Evolutionary conservation across 1,140 invertebrate genomes (phyloP).

Genomic region (Zaprionus ornatus): DNA sequence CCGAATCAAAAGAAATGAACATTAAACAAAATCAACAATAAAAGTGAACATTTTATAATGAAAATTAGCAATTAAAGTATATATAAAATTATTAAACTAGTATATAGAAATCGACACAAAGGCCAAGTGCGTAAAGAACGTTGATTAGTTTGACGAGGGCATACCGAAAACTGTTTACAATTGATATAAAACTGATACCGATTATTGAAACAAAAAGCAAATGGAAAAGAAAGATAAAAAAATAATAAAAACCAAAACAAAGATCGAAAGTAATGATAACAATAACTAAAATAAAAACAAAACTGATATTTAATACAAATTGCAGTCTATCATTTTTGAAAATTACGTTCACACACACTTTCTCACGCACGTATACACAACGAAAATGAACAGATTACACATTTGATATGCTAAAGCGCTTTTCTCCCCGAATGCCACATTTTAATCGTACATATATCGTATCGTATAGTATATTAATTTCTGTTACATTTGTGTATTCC

Average conservation of each 20-base stretch:
- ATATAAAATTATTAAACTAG: conserved; percentile 45
- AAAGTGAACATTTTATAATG: conserved; percentile 70
- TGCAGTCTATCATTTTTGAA: conserved; percentile 63
- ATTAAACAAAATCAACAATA: conserved; percentile 56
- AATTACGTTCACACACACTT: conserved; percentile 15
- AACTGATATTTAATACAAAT: conserved; percentile 79
- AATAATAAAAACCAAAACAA: conserved; percentile 45
- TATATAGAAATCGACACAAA: conserved; percentile 65
- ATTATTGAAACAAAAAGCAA: conserved; percentile 23
- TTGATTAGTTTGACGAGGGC: conserved; percentile 58
- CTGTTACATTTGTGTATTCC: conserved; percentile 16
- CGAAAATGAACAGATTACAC: conserved; percentile 6
- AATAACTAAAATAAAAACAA: conserved; percentile 76
- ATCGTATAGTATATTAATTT: conserved; percentile 4
- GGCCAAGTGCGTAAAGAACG: conserved; percentile 57
- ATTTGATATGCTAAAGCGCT: neutral
- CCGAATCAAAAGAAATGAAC: conserved; percentile 48
- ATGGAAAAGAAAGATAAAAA: conserved; percentile 17
- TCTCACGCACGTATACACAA: conserved; percentile 13
- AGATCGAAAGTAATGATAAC: conserved; percentile 65
- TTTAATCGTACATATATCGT: neutral
- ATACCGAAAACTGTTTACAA: conserved; percentile 68
- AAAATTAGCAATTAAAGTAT: conserved; percentile 71
- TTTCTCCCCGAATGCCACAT: neutral
- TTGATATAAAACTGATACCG: conserved; percentile 61